Evolutionary conservation across 2,888 invertebrate genomes (phyloP).

Genomic region (Cataglyphis albicans): DNA sequence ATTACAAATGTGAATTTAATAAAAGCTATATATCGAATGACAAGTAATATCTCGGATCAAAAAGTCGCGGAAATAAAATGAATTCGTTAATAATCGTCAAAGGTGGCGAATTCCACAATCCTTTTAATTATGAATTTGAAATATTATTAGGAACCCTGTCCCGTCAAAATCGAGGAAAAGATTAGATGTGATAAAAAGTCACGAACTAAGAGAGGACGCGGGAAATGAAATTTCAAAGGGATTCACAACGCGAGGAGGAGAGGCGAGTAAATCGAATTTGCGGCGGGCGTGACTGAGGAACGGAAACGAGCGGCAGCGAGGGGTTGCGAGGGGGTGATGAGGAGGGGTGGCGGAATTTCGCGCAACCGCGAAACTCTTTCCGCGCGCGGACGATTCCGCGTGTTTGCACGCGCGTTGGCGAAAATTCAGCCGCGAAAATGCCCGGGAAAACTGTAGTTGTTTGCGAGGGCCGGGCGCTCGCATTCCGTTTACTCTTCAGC

Average conservation of each 20-base stretch:
- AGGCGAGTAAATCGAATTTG: slow-evolving; percentile 50
- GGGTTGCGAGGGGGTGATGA: background rate
- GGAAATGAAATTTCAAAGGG: slow-evolving; percentile 57
- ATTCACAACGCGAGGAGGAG: slow-evolving; percentile 35
- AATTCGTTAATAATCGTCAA: background rate
- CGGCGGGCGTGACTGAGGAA: slow-evolving; percentile 54
- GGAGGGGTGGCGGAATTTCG: slow-evolving; percentile 35
- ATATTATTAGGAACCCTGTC: background rate
- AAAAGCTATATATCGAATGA: background rate
- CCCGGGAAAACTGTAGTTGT: slow-evolving; percentile 37
- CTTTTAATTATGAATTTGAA: background rate
- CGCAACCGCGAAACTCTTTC: slow-evolving; percentile 54
- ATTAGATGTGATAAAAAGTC: slow-evolving; percentile 36
- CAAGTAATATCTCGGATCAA: too few species aligned
- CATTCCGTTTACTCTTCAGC: slow-evolving; percentile 26
- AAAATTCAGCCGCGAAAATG: slow-evolving; percentile 51
- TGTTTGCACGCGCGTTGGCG: slow-evolving; percentile 50
- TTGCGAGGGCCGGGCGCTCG: slow-evolving; percentile 32
- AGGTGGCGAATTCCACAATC: background rate
- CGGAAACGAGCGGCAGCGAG: slow-evolving; percentile 40
- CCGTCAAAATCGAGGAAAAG: background rate
- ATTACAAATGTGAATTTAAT: background rate
- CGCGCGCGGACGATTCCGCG: slow-evolving; percentile 42
- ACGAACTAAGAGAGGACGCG: slow-evolving; percentile 24
- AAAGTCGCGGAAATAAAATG: background rate